Percentiles rank a stretch among this genome's conserved stretches.
Evolutionary conservation across 2,888 invertebrate genomes (phyloP).

Genomic region (Papilio demoleus): DNA sequence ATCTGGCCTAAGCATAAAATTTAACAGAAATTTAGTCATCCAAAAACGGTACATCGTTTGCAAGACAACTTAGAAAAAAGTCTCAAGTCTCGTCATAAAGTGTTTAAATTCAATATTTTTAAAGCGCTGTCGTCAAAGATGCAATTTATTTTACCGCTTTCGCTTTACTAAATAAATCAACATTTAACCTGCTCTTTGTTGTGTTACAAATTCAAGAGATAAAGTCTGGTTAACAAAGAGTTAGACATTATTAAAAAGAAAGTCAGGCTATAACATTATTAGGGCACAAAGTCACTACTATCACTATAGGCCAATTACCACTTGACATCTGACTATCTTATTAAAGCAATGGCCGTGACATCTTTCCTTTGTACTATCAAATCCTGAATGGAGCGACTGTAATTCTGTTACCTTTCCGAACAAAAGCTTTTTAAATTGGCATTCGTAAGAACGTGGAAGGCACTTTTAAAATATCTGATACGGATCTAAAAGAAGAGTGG

Average conservation of each 20-base stretch:
- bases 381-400: slow-evolving; percentile 11
- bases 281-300: not conserved
- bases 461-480: slow-evolving; percentile 13
- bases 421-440: slow-evolving; percentile 17
- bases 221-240: not conserved
- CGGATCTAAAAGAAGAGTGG: not conserved
- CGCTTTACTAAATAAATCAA: not conserved
- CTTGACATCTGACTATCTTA: slow-evolving; percentile 3
- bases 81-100: not conserved
- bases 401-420: slow-evolving; percentile 14
- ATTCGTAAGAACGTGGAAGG: not conserved
- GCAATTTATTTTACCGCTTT: not conserved
- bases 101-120: not conserved
- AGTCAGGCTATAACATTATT: not conserved
- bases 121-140: not conserved
- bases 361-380: slow-evolving; percentile 1
- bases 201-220: not conserved
- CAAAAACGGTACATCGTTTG: no score
- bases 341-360: slow-evolving; percentile 13
- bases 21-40: not conserved
- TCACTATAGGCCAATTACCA: not conserved
- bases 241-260: not conserved
- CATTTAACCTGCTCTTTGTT: slow-evolving; percentile 3
- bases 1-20: not conserved
- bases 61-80: not conserved